phyloP scores from a whole-genome alignment of 1,140 invertebrate genomes.

The Lineus longissimus region DNA sequence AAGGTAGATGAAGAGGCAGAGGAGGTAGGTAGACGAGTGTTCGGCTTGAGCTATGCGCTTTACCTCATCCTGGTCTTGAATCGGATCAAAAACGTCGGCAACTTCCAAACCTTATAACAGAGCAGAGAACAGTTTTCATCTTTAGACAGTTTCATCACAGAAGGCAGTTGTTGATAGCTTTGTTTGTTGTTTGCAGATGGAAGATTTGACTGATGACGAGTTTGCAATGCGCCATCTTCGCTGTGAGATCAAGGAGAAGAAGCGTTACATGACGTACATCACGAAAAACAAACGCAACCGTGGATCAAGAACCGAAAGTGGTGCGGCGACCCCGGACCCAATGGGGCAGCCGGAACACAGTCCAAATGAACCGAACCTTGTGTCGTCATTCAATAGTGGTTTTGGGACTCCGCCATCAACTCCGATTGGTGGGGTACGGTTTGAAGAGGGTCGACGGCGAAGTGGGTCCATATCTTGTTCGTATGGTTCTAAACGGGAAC shows the following conservation, averaged over 20 bases:
- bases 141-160: no score
- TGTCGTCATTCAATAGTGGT: background rate
- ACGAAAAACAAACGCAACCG: conserved; percentile 7
- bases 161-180: background rate
- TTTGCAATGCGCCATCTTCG: conserved; percentile 66
- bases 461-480: conserved; percentile 18
- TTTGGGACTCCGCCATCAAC: background rate
- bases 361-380: conserved; percentile 13
- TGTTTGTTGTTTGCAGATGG: conserved; percentile 56
- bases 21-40: no score
- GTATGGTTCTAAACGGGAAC: conserved; percentile 9
- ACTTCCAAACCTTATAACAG: no score
- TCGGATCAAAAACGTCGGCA: no score
- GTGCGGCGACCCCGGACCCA: conserved; percentile 17
- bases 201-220: conserved; percentile 74
- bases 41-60: no score
- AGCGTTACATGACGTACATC: conserved; percentile 70
- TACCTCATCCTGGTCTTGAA: no score
- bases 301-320: conserved; percentile 23
- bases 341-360: conserved; percentile 4
- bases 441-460: background rate
- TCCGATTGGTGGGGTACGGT: background rate
- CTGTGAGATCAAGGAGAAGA: conserved; percentile 74
- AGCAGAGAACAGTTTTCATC: no score
- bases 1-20: no score